phyloP scores from a whole-genome alignment of 2,888 invertebrate species.

The Elmis aenea region DNA sequence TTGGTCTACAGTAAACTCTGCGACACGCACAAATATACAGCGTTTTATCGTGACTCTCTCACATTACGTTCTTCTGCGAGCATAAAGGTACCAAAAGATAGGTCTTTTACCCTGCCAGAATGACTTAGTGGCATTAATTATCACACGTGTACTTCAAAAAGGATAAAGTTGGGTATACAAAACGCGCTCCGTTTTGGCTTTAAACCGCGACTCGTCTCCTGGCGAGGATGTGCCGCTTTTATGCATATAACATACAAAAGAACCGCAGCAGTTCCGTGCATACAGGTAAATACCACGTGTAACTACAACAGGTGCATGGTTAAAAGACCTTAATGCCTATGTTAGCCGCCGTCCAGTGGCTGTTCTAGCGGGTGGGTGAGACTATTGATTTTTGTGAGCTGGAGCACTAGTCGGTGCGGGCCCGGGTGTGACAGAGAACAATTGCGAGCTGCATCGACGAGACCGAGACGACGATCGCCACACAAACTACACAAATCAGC shows the following conservation, averaged over 20 bases:
- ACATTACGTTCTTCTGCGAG: constrained; percentile 16
- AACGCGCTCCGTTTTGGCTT: too few species aligned
- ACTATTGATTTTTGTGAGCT: constrained; percentile 40
- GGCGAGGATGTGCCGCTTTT: too few species aligned
- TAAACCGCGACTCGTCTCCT: too few species aligned
- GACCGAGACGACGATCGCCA: constrained; percentile 14
- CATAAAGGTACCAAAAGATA: constrained; percentile 13
- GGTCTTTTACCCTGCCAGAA: constrained; percentile 18
- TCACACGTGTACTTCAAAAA: too few species aligned
- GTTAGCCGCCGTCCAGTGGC: constrained; percentile 31
- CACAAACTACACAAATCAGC: too few species aligned
- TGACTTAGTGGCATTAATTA: too few species aligned
- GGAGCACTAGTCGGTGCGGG: constrained; percentile 32
- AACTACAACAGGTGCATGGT: constrained; percentile 13
- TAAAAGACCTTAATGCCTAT: constrained; percentile 22
- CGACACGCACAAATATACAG: constrained; percentile 20
- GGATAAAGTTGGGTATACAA: too few species aligned
- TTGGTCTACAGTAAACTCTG: too few species aligned
- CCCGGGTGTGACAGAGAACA: constrained; percentile 27
- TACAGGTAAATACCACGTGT: constrained; percentile 12
- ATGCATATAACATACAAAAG: too few species aligned
- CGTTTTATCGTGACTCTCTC: constrained; percentile 20
- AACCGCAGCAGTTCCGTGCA: too few species aligned
- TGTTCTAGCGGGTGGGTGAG: constrained; percentile 30
- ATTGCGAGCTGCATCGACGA: constrained; percentile 14